phyloP scores from a whole-genome alignment of 2,113 vertebrate genomes.

The Syngnathus floridae region DNA sequence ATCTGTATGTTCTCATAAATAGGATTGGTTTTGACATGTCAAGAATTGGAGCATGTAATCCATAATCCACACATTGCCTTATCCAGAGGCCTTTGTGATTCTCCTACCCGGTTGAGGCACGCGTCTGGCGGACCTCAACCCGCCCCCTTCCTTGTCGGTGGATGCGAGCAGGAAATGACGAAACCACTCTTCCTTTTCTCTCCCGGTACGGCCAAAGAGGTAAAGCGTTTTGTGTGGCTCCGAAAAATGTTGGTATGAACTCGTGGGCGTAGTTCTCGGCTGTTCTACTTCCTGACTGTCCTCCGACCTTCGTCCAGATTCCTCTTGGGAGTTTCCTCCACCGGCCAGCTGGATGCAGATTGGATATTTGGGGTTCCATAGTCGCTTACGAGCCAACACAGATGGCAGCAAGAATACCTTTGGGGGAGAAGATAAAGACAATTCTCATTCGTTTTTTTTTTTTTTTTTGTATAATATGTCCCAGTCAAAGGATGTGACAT shows the following conservation, averaged over 20 bases:
- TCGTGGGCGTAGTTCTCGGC: constrained; percentile 1
- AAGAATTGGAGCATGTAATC: constrained; percentile 53
- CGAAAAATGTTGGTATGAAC: not conserved
- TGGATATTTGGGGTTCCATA: constrained; percentile 88
- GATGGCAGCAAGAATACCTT: constrained; percentile 80
- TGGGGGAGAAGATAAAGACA: constrained; percentile 4
- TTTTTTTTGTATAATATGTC: not conserved
- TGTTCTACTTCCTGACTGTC: constrained; percentile 7
- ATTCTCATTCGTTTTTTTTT: too few species aligned
- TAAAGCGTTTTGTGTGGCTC: constrained; percentile 57
- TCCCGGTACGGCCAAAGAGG: constrained; percentile 80
- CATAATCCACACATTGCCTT: constrained; percentile 50
- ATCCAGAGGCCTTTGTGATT: constrained; percentile 23
- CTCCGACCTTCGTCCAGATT: constrained; percentile 13
- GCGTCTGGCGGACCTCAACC: constrained; percentile 31
- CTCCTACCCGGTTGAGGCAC: constrained; percentile 62
- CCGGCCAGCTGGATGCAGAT: constrained; percentile 75
- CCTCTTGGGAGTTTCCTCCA: constrained; percentile 24
- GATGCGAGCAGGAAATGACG: constrained; percentile 71
- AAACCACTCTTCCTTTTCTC: constrained; percentile 90
- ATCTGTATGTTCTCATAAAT: constrained; percentile 21
- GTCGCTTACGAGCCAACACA: constrained; percentile 76
- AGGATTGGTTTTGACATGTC: constrained; percentile 35
- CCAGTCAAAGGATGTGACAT: not conserved
- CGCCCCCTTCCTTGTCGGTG: constrained; percentile 27